Evolutionary conservation across 2,797 vertebrate species (phyloP).

Genomic region (Hylomyscus alleni): DNA sequence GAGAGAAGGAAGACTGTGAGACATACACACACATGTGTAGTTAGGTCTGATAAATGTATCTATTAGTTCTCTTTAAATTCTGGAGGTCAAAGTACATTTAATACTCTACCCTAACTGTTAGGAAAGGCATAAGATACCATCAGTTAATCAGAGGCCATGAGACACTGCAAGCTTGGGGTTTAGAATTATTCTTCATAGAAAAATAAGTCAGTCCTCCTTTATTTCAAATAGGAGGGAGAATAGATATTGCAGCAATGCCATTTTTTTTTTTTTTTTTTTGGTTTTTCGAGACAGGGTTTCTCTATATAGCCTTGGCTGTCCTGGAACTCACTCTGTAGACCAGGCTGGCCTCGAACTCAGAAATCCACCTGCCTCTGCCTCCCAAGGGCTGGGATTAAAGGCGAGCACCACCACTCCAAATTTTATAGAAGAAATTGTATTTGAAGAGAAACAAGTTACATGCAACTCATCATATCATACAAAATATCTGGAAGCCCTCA

Average conservation of each 20-base stretch:
- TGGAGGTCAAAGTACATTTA: neutral
- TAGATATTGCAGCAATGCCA: neutral
- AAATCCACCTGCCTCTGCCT: too few relatives aligned
- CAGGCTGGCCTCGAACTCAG: too few relatives aligned
- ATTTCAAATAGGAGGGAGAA: neutral
- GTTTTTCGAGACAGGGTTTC: too few relatives aligned
- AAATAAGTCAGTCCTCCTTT: neutral
- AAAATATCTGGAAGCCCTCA: neutral
- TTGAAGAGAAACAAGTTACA: neutral
- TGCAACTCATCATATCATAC: neutral
- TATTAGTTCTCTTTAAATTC: neutral
- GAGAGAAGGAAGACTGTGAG: neutral
- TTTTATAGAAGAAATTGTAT: neutral
- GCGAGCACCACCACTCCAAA: too few relatives aligned
- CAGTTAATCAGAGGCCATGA: neutral
- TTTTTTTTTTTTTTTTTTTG: too few relatives aligned
- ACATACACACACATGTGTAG: neutral
- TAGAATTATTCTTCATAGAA: neutral
- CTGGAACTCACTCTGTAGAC: too few relatives aligned
- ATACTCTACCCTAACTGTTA: neutral
- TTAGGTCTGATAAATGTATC: neutral
- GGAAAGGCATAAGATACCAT: neutral
- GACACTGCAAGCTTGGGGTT: neutral
- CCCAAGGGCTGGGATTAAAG: too few relatives aligned
- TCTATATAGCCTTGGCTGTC: too few relatives aligned